Conservation (phyloP, 2,113 vertebrate species). For the Silurus asotus region DNA sequence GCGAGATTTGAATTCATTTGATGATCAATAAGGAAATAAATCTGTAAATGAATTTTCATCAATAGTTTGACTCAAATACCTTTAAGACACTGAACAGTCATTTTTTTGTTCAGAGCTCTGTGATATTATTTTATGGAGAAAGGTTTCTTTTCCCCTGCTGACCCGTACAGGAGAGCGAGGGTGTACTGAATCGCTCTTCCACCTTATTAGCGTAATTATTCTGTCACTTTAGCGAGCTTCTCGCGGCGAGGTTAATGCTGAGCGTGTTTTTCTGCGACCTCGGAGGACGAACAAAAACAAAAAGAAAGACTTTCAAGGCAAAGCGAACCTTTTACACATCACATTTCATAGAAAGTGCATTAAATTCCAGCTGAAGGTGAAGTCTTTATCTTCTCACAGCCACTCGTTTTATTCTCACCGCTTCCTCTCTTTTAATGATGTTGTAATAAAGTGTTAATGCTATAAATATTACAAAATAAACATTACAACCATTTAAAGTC, state of each 20-base stretch:
- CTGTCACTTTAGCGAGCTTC: conserved; percentile 1
- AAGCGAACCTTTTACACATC: background rate
- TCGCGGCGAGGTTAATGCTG: conserved; percentile 16
- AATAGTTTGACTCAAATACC: background rate
- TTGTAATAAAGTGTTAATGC: background rate
- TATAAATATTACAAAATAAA: background rate
- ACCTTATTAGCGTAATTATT: conserved; percentile 34
- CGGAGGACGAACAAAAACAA: background rate
- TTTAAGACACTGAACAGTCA: background rate
- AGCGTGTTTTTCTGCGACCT: background rate
- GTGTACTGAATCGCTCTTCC: conserved; percentile 22
- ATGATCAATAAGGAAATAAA: background rate
- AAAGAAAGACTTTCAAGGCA: background rate
- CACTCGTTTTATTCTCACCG: background rate
- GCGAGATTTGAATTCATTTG: background rate
- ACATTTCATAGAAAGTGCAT: background rate
- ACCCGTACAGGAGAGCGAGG: background rate
- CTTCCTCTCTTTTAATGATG: background rate
- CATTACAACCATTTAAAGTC: background rate
- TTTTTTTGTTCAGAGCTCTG: background rate
- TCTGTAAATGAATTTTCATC: background rate
- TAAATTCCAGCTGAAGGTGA: background rate
- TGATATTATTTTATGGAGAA: background rate
- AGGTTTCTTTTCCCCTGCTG: background rate
- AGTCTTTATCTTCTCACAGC: background rate